Base-by-base conservation (phyloP, 2,797 vertebrate species). In the Sciurus carolinensis region DNA sequence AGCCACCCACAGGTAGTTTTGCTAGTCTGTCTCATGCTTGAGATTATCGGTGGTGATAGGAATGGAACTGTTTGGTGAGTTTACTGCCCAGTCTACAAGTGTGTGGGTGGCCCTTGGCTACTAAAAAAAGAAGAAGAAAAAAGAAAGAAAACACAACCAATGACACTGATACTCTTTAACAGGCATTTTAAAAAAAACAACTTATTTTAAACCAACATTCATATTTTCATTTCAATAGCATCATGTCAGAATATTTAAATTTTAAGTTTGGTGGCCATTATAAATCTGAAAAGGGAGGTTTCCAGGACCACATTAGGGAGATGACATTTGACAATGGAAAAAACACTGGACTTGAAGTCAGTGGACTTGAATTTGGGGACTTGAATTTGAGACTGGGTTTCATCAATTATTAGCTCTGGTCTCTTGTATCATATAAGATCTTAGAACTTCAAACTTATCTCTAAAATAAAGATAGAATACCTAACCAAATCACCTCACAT, bases 171-270 rank as follows among this genome's bases (percentile, higher is more conserved):
- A 50, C 24, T 85, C 42, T 80, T 82, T n/a, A 71, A 84, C 17
- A 64, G 33, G 30, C 64, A 73, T 73, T 24, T 59, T 76, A 15
- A 52, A 13, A 15, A 47, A 47, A 47, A 47, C 7, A 47, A 69
- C 77, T 24, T 69, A 64, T 57, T 76, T 90, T 79, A 72, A 80
- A 12, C 36, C 54, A 59, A 69, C 2, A 26, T 8, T 75, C 59
- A 66, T 3, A 30, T 72, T 93, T 95, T 79, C 36, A 79, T 90
- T 80, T 97, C 76, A 75, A 84, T 86, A 94, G 73, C 42, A 39
- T 71, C 24, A 83, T 64, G 3, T 86, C 15, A 36, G 30, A 76
- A 30, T 93, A 44, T 77, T 88, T 94, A 69, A 39, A 75, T 73
- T 73, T 85, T 66, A 89, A 47, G 47, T 39, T 59, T 80, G 71